Conservation (phyloP, 2,113 vertebrate genomes). For the Xiphorhynchus elegans region DNA sequence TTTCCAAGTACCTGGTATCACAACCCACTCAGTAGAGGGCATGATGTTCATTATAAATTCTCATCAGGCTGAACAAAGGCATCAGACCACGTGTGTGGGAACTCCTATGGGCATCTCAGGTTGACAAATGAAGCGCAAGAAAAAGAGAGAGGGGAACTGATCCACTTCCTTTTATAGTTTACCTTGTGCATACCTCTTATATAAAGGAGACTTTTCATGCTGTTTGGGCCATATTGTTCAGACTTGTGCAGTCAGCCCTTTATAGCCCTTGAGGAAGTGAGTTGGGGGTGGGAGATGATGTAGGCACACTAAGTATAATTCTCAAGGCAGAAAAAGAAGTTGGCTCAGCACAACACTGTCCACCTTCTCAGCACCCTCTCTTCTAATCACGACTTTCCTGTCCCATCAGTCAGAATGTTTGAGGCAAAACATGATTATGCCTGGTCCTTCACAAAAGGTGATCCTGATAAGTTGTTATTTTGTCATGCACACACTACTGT, state of each 20-base stretch:
- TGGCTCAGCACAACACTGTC: neutral
- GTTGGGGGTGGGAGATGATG: neutral
- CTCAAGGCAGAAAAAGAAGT: neutral
- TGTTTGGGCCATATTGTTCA: neutral
- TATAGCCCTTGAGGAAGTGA: neutral
- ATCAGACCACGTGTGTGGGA: rapidly evolving
- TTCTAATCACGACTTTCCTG: neutral
- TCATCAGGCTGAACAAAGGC: neutral
- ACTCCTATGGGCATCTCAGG: no score
- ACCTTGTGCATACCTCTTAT: neutral
- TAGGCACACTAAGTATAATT: neutral
- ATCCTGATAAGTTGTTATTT: neutral
- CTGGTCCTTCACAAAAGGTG: neutral
- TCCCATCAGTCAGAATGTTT: neutral
- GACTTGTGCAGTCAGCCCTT: neutral
- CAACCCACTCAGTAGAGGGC: rapidly evolving
- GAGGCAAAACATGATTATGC: neutral
- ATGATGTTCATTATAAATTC: neutral
- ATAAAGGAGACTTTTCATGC: neutral
- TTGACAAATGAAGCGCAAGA: rapidly evolving
- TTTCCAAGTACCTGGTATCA: neutral
- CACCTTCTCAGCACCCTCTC: neutral
- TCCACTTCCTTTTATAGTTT: neutral
- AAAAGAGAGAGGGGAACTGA: neutral
- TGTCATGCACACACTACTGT: neutral